Evolutionary conservation across 1,140 invertebrate genomes (phyloP).

Genomic region (Ephestia elutella): DNA sequence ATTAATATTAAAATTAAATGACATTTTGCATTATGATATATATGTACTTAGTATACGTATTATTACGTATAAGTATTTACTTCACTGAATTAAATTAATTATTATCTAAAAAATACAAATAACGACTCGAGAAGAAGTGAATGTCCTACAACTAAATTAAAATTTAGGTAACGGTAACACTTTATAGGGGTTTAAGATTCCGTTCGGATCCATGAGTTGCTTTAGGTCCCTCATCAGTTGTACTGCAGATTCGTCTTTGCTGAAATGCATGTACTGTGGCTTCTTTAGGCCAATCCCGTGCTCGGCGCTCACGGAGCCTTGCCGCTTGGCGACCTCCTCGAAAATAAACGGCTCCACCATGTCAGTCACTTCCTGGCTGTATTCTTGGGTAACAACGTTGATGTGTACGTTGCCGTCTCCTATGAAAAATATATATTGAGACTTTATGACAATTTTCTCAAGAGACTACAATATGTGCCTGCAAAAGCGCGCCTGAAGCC

Average conservation of each 20-base stretch:
- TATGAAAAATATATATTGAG: constrained; percentile 42
- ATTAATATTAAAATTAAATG: too few relatives aligned
- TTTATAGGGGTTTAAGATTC: constrained; percentile 98
- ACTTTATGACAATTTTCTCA: too few relatives aligned
- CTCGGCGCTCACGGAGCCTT: constrained; percentile 95
- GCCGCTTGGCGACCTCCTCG: constrained; percentile 85
- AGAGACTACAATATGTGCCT: too few relatives aligned
- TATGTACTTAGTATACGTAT: too few relatives aligned
- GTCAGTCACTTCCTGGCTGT: constrained; percentile 79
- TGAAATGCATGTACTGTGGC: constrained; percentile 88
- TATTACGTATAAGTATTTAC: too few relatives aligned
- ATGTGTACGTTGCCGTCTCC: constrained; percentile 95
- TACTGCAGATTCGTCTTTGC: constrained; percentile 85
- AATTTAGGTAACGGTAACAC: too few relatives aligned
- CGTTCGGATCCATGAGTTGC: constrained; percentile 90
- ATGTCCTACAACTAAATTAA: too few relatives aligned
- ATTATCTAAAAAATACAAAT: too few relatives aligned
- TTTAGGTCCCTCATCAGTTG: constrained; percentile 90
- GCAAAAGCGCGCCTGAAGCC: too few relatives aligned
- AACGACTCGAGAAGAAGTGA: too few relatives aligned
- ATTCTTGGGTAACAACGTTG: constrained; percentile 85
- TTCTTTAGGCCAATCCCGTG: constrained; percentile 96
- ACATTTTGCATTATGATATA: too few relatives aligned
- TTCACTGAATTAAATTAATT: too few relatives aligned
- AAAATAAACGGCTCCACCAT: constrained; percentile 93